phyloP scores from a whole-genome alignment of 2,113 vertebrate genomes.

The Martes martes region DNA sequence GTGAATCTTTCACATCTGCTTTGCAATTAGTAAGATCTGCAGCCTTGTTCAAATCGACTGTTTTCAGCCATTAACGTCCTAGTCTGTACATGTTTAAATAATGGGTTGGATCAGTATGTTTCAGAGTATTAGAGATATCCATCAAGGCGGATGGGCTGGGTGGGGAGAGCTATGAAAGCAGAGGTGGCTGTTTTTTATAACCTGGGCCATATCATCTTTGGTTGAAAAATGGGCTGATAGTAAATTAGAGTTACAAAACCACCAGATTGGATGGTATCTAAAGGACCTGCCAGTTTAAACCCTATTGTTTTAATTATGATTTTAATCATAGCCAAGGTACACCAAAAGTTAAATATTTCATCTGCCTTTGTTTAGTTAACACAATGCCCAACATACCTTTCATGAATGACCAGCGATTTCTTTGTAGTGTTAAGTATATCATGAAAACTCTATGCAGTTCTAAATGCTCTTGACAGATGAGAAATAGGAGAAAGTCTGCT shows the following conservation, averaged over 20 bases:
- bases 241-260: not conserved
- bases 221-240: not conserved
- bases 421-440: constrained; percentile 38
- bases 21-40: not conserved
- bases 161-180: not conserved
- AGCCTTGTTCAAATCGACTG: not conserved
- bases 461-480: constrained; percentile 56
- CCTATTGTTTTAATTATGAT: not conserved
- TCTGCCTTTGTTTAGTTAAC: constrained; percentile 11
- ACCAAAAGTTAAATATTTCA: not conserved
- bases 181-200: not conserved
- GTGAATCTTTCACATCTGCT: not conserved
- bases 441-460: constrained; percentile 31
- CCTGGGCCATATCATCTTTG: not conserved
- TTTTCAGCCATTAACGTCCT: not conserved
- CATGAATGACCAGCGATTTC: constrained; percentile 56
- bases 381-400: not conserved
- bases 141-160: fast-evolving
- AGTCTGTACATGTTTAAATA: not conserved
- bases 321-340: not conserved
- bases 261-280: not conserved
- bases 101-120: not conserved
- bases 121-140: not conserved
- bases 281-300: not conserved
- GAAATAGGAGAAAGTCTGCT: constrained; percentile 47